A percentile compares a stretch with the other conserved stretches of the same genome.
phyloP scores from a whole-genome alignment of 2,113 vertebrate genomes.

The Pollachius pollachius region DNA sequence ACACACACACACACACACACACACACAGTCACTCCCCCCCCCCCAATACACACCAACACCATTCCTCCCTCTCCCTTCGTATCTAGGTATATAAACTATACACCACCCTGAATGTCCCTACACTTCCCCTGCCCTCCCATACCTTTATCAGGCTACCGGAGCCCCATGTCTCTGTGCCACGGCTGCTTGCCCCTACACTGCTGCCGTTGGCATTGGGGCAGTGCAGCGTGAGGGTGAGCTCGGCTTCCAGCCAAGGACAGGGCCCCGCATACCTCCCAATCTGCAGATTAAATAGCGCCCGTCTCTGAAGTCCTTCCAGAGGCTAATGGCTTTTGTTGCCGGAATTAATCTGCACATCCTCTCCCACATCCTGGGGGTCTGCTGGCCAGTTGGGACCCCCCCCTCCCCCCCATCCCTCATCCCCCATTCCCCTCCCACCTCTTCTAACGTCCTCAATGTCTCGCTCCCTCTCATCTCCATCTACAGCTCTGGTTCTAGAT shows the following conservation, averaged over 20 bases:
- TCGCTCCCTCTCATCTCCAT: slow-evolving; percentile 52
- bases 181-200: slow-evolving; percentile 41
- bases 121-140: slow-evolving; percentile 45
- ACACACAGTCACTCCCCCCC: no score
- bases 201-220: slow-evolving; percentile 66
- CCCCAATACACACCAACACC: no score
- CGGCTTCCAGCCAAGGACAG: slow-evolving; percentile 68
- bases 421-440: no score
- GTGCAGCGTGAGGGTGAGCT: slow-evolving; percentile 41
- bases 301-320: slow-evolving; percentile 80
- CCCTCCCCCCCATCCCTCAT: not conserved
- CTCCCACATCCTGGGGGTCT: slow-evolving; percentile 79
- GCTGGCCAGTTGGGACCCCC: slow-evolving; percentile 55
- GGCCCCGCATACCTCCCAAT: slow-evolving; percentile 77
- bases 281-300: slow-evolving; percentile 77
- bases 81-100: slow-evolving; percentile 60
- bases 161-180: slow-evolving; percentile 47
- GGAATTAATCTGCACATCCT: slow-evolving; percentile 81
- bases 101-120: slow-evolving; percentile 45
- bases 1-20: no score
- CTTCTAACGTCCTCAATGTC: slow-evolving; percentile 37
- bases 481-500: slow-evolving; percentile 56
- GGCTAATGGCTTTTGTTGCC: slow-evolving; percentile 82
- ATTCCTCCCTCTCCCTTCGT: slow-evolving; percentile 42
- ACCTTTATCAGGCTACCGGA: slow-evolving; percentile 53